Conservation (phyloP, 2,888 invertebrate species). For the Endotricha flammealis region DNA sequence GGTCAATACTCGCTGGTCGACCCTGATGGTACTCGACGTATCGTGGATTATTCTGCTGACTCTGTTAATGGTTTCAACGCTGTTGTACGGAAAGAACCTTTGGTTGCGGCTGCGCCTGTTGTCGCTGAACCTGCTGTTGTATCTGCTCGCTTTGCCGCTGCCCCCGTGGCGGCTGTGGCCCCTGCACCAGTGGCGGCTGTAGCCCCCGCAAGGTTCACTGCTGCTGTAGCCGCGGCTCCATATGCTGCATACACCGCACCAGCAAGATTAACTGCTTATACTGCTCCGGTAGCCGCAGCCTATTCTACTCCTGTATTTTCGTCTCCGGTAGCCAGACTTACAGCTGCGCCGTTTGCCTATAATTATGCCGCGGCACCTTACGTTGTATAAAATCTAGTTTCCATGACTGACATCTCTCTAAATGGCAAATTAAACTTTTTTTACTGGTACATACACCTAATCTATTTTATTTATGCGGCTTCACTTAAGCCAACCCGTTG, state of each 20-base stretch:
- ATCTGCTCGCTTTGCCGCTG: slow-evolving; percentile 38
- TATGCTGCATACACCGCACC: slow-evolving; percentile 24
- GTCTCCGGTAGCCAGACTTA: slow-evolving; percentile 28
- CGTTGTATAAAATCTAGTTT: slow-evolving; percentile 35
- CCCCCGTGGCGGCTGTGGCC: slow-evolving; percentile 37
- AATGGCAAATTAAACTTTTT: slow-evolving; percentile 46
- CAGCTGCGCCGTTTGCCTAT: slow-evolving; percentile 35
- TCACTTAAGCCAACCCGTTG: no score
- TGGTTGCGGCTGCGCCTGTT: slow-evolving; percentile 26
- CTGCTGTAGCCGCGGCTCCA: slow-evolving; percentile 24
- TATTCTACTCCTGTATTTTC: slow-evolving; percentile 33
- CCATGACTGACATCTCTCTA: slow-evolving; percentile 36
- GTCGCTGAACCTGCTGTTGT: slow-evolving; percentile 31
- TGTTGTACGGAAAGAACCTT: slow-evolving; percentile 51
- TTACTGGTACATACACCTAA: slow-evolving; percentile 19
- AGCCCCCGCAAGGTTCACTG: slow-evolving; percentile 21
- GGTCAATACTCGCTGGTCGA: slow-evolving; percentile 59
- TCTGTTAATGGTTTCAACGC: slow-evolving; percentile 61
- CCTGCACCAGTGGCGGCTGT: slow-evolving; percentile 24
- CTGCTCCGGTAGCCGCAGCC: slow-evolving; percentile 28
- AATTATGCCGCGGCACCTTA: slow-evolving; percentile 44
- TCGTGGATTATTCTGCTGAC: slow-evolving; percentile 59
- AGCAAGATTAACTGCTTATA: slow-evolving; percentile 42
- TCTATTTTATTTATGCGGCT: not conserved
- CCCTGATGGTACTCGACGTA: slow-evolving; percentile 57